Base-by-base conservation (phyloP, 2,113 vertebrate species). In the Albula glossodonta region DNA sequence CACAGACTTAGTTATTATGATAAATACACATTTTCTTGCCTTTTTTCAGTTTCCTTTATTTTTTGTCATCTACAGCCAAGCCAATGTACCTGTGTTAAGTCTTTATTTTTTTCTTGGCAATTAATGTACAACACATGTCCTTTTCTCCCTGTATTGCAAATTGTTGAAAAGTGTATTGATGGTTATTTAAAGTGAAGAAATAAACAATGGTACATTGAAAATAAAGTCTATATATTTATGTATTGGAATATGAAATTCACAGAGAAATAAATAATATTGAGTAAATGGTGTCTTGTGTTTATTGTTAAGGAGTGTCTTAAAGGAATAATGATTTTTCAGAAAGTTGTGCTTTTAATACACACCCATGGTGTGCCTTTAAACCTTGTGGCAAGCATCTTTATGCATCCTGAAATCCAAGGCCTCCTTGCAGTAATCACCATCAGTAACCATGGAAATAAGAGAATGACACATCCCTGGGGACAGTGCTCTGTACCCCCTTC, bases 11-110 rank as follows among this genome's bases (percentile, higher is more conserved):
- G 13, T 63, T 84, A 17, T 80, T 80, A 49, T 41, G 13, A 17
- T 51, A 66, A 48, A 52, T 74, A n/a, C 49, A 74, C 51, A 51
- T 22, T 25, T 63, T 25, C 15, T 50, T 31, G 19, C 60, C 60
- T 66, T 22, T 60, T 60, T 81, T 86, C 50, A 66, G 22, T 74
- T 53, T 53, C 49, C 85, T 86, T 82, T 51, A 17, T 50, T 86
- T 49, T 74, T 5, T 4, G 50, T 84, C 60, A 51, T 7, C 81
- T 52, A 25, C 31, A 11, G 63, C 19, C 63, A 70, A n/a, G 19
- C 63, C 31, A 25, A n/a, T 74, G 1, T 74, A 31, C 70, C 70
- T 74, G 7, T 74, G 11, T 22, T 31, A 25, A 9, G 41, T 7
- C 8, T 49, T 80, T 80, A 12, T 11, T 80, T 48, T 80, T 51